Evolutionary conservation across 2,113 vertebrate species (phyloP).

Genomic region (Platanista minor): DNA sequence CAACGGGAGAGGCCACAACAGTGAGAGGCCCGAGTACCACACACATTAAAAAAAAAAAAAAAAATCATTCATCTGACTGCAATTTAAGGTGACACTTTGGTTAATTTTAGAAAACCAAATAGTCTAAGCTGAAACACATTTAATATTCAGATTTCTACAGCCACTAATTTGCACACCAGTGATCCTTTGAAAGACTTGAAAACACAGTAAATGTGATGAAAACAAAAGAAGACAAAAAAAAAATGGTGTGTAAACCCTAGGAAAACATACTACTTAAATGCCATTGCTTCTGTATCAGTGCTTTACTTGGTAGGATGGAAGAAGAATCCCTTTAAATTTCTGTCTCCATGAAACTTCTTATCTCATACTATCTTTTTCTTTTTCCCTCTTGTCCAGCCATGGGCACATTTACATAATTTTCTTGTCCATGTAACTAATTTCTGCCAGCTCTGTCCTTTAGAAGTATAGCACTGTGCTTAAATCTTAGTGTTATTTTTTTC

Average conservation of each 20-base stretch:
- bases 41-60: too few relatives aligned
- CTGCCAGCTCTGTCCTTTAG: not conserved
- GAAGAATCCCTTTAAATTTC: not conserved
- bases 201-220: not conserved
- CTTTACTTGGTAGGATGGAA: not conserved
- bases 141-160: not conserved
- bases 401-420: not conserved
- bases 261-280: not conserved
- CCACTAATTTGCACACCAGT: not conserved
- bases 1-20: too few relatives aligned
- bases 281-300: not conserved
- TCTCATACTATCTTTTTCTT: not conserved
- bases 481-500: not conserved
- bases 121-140: not conserved
- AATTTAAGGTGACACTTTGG: not conserved
- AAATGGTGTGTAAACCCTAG: not conserved
- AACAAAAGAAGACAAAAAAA: not conserved
- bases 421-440: not conserved
- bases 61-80: not conserved
- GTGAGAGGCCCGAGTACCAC: too few relatives aligned
- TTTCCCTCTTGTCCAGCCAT: not conserved
- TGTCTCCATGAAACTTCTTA: not conserved
- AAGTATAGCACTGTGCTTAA: not conserved
- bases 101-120: not conserved
- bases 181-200: not conserved